Percentiles rank a stretch among this genome's conserved stretches.
Conservation (phyloP, 2,113 vertebrate species). For the Tinamus guttatus region DNA sequence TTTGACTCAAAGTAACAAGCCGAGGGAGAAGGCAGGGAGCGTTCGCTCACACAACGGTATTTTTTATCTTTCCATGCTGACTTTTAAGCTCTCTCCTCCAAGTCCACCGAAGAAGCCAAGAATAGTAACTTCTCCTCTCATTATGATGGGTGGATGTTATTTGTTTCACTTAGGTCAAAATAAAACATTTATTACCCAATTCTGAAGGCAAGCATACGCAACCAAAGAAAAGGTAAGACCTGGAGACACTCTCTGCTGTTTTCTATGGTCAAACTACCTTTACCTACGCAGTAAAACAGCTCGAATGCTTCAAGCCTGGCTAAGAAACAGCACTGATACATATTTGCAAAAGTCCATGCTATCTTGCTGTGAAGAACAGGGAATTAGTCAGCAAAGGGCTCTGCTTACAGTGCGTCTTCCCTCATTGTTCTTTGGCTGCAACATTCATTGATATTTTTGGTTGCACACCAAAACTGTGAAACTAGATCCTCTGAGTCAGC, state of each 20-base stretch:
- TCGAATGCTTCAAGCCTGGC: background rate
- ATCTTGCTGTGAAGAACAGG: background rate
- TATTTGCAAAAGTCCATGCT: background rate
- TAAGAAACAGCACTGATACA: background rate
- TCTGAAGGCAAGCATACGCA: background rate
- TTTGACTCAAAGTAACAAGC: background rate
- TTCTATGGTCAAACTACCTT: background rate
- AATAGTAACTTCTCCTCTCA: background rate
- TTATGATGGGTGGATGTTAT: background rate
- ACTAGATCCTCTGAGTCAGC: background rate
- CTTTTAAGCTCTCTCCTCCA: background rate
- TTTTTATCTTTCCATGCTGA: background rate
- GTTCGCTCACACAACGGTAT: background rate
- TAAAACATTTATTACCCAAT: background rate
- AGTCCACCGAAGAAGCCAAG: background rate
- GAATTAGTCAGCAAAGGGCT: background rate
- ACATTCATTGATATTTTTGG: background rate
- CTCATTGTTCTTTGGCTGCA: background rate
- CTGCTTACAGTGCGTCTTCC: background rate
- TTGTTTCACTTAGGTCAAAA: background rate
- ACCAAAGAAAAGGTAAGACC: background rate
- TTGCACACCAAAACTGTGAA: background rate
- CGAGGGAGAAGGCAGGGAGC: background rate
- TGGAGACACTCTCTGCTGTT: background rate
- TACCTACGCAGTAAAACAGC: fast-evolving